Percentiles rank a stretch among this genome's conserved stretches.
Conservation (phyloP, 2,888 invertebrate species). For the Rhodophaea formosa region DNA sequence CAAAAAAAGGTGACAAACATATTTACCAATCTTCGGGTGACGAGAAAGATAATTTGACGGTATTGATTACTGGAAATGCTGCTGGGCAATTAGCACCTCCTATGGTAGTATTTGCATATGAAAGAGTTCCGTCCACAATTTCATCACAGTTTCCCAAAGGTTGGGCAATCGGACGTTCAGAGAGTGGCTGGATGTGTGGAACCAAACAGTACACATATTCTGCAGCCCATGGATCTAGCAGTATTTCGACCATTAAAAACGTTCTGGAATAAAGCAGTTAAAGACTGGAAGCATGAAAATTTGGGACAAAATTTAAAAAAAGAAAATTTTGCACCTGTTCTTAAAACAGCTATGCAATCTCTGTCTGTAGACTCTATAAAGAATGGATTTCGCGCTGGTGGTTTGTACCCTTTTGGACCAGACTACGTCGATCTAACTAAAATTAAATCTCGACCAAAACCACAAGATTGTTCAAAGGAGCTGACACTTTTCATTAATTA, state of each 20-base stretch:
- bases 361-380: neutral
- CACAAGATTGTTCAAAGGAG: conserved; percentile 19
- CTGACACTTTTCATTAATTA: conserved; percentile 25
- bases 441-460: conserved; percentile 26
- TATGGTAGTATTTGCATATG: conserved; percentile 41
- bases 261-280: too few relatives aligned
- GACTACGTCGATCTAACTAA: conserved; percentile 31
- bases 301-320: too few relatives aligned
- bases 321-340: neutral
- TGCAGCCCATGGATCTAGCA: too few relatives aligned
- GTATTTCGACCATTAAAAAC: too few relatives aligned
- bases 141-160: too few relatives aligned
- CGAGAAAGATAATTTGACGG: conserved; percentile 38
- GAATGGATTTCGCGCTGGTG: neutral
- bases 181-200: too few relatives aligned
- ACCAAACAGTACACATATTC: too few relatives aligned
- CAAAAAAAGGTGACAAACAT: too few relatives aligned
- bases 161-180: too few relatives aligned
- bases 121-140: conserved; percentile 19
- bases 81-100: conserved; percentile 36
- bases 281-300: too few relatives aligned
- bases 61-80: conserved; percentile 35
- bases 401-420: conserved; percentile 24
- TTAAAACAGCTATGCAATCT: neutral
- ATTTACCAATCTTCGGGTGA: conserved; percentile 12